phyloP scores from a whole-genome alignment of 2,888 invertebrate species.

The Physocephala rufipes region DNA sequence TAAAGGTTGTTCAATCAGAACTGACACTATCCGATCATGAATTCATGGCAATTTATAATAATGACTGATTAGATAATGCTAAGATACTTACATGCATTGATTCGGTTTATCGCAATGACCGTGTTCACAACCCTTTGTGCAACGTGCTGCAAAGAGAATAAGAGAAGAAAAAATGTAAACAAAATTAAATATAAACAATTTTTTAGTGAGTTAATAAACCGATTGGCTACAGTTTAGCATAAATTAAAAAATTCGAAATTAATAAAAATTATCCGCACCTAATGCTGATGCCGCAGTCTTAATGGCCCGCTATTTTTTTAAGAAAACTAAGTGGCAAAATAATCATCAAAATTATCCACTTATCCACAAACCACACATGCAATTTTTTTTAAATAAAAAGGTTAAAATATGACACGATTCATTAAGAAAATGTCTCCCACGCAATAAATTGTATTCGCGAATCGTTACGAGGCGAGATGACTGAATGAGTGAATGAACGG shows the following conservation, averaged over 20 bases:
- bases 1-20: no score
- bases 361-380: background rate
- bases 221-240: conserved; percentile 10
- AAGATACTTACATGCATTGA: conserved; percentile 93
- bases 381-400: background rate
- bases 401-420: background rate
- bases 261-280: background rate
- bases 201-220: conserved; percentile 11
- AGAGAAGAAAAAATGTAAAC: conserved; percentile 55
- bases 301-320: background rate
- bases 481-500: background rate
- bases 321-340: no score
- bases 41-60: no score
- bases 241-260: conserved; percentile 22
- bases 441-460: background rate
- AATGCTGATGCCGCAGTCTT: background rate
- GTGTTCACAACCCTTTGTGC: conserved; percentile 93
- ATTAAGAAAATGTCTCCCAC: background rate
- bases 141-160: conserved; percentile 82
- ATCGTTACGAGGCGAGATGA: background rate
- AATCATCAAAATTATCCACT: no score
- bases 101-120: conserved; percentile 92
- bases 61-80: conserved; percentile 6
- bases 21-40: no score
- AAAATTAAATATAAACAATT: no score